Evolutionary conservation across 2,113 vertebrate genomes (phyloP), one percentile per base, ranked within the genome.

Genomic region (Microtus oregoni): DNA sequence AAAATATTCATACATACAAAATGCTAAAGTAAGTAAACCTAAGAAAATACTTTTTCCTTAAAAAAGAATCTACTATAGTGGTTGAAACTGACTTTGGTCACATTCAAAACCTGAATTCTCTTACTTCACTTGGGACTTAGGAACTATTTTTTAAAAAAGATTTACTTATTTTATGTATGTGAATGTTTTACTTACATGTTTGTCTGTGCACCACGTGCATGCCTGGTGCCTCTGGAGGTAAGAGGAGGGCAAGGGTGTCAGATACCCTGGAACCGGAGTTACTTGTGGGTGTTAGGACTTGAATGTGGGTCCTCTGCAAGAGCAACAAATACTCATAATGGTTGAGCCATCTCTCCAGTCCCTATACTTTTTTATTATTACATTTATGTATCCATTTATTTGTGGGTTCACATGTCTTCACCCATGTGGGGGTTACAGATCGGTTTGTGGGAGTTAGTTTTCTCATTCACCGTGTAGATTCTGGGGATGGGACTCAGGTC

Each of bases 31-130:
- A 82, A 58, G 58, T 82, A 55, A 82, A 82, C n/a, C 6, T 38
- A 83, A 83, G n/a, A 63, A 38, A 61, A 79, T 20, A 58, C 9
- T 1, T 7, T 92, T 97, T 94, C 6, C 30, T 81, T 67, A 81
- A 63, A 75, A 73, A 89, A 9, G 14, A 78, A n/a, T 67, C 14
- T 35, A 7, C 24, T 50, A 58, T 20, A 44, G 14, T 88, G 77
- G 24, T 52, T 96, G 65, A 97, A 63, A 91, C 15, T 83, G 38
- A 89, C 65, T 94, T 96, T 94, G 61, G 17, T 89, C 20, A 68
- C 35, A 12, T 86, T 97, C 14, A 89, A 95, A 91, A 82, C 7
- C 70, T 89, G 32, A 88, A 81, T 72, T 90, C 2, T 83, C 61
- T 90, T 61, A 50, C 67, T 95, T 83, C 24, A 91, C 8, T 92